phyloP scores from a whole-genome alignment of 2,888 invertebrate species.

The Strigamia crassipes region DNA sequence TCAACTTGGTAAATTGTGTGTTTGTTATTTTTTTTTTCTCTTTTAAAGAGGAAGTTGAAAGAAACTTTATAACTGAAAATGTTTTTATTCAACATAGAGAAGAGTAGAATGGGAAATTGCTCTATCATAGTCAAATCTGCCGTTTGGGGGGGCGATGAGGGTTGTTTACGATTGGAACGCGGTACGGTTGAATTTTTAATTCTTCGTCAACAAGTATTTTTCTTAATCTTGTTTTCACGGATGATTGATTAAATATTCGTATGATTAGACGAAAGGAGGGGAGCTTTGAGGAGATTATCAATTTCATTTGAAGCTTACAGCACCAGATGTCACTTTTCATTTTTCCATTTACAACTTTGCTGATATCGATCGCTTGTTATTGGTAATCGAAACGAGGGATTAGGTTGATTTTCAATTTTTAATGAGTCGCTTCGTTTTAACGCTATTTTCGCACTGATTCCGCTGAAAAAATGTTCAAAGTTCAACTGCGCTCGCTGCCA shows the following conservation, averaged over 20 bases:
- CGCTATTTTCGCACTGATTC: not conserved
- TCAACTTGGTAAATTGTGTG: not conserved
- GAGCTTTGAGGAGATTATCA: slow-evolving; percentile 10
- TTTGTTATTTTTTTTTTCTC: slow-evolving; percentile 8
- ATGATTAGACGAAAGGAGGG: slow-evolving; percentile 2
- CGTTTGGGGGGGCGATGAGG: not conserved
- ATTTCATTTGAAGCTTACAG: slow-evolving; percentile 26
- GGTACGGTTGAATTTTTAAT: not conserved
- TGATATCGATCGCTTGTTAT: slow-evolving; percentile 23
- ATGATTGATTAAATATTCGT: slow-evolving; percentile 7
- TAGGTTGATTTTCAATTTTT: not conserved
- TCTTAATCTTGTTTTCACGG: not conserved
- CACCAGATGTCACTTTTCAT: slow-evolving; percentile 32
- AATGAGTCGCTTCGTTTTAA: not conserved
- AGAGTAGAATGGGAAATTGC: not conserved
- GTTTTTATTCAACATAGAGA: too few species aligned
- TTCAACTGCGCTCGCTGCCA: not conserved
- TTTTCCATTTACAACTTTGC: slow-evolving; percentile 6
- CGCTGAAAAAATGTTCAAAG: not conserved
- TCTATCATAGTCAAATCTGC: too few species aligned
- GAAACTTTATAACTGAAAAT: too few species aligned
- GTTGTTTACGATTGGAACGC: not conserved
- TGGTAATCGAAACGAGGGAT: slow-evolving; percentile 13
- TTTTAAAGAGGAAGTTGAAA: not conserved
- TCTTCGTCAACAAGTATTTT: slow-evolving; percentile 5